phyloP scores from a whole-genome alignment of 37 sponge, comb jelly and placozoan species.

The Theonella swinhoei region DNA sequence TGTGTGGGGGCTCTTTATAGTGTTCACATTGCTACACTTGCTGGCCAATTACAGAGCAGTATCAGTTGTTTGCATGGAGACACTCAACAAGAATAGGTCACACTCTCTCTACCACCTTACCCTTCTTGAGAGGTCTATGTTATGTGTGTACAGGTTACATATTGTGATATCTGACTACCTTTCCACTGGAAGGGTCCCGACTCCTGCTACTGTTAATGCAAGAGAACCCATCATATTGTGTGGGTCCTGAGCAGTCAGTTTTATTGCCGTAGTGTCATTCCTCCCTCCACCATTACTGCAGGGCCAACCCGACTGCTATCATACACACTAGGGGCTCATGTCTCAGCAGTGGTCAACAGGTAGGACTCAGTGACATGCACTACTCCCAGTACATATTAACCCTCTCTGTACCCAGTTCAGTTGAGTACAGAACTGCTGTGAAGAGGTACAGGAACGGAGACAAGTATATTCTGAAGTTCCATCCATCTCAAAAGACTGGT shows the following conservation, averaged over 20 bases:
- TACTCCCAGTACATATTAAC: neutral
- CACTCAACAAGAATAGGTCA: conserved; percentile 76
- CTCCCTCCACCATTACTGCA: too few relatives aligned
- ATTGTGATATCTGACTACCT: conserved; percentile 69
- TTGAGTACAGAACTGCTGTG: conserved; percentile 26
- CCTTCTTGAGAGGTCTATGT: too few relatives aligned
- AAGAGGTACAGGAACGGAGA: neutral
- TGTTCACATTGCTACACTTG: conserved; percentile 81
- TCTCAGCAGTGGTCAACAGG: conserved; percentile 2
- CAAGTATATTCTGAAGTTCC: conserved; percentile 15
- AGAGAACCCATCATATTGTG: conserved; percentile 68
- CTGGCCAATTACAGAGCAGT: conserved; percentile 92
- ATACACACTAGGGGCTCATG: neutral
- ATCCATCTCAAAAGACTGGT: neutral
- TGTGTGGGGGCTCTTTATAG: conserved; percentile 79
- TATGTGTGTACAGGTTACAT: conserved; percentile 38
- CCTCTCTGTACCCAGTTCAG: neutral
- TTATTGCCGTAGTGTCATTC: neutral
- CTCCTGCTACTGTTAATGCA: conserved; percentile 46
- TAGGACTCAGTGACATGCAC: neutral
- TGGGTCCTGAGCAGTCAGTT: conserved; percentile 1
- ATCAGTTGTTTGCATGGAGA: conserved; percentile 81
- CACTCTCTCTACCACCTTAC: neutral
- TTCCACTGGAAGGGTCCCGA: conserved; percentile 27
- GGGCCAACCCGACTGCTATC: neutral